phyloP scores from a whole-genome alignment of 2,888 invertebrate genomes.

The Hecatera dysodea region DNA sequence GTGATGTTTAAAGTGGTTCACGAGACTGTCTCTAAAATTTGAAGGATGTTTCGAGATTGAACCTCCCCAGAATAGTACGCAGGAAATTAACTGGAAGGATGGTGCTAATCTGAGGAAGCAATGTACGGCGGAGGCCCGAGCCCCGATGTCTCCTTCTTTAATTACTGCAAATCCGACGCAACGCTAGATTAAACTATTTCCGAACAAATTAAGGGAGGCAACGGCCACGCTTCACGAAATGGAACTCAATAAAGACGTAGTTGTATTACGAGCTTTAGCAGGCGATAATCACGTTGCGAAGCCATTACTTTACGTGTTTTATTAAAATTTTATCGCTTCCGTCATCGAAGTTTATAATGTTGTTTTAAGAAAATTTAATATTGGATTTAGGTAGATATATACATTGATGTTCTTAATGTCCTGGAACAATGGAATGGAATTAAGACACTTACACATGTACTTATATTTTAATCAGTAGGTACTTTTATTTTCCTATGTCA shows the following conservation, averaged over 20 bases:
- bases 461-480: too few species aligned
- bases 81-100: slow-evolving; percentile 83
- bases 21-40: slow-evolving; percentile 54
- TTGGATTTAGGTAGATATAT: not conserved
- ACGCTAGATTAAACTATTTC: slow-evolving; percentile 82
- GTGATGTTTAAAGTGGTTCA: slow-evolving; percentile 28
- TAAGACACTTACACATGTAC: too few species aligned
- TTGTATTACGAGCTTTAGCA: slow-evolving; percentile 51
- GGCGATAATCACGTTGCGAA: slow-evolving; percentile 56
- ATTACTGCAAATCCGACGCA: slow-evolving; percentile 80
- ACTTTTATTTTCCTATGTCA: too few species aligned
- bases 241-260: slow-evolving; percentile 64
- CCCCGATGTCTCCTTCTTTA: slow-evolving; percentile 78
- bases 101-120: slow-evolving; percentile 84
- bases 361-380: slow-evolving; percentile 26
- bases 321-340: slow-evolving; percentile 49
- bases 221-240: slow-evolving; percentile 68
- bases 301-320: slow-evolving; percentile 47
- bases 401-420: too few species aligned
- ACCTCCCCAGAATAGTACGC: slow-evolving; percentile 72
- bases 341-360: slow-evolving; percentile 28
- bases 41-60: slow-evolving; percentile 72
- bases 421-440: too few species aligned
- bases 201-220: slow-evolving; percentile 74
- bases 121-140: slow-evolving; percentile 73